These are phyloP conservation scores for Vulpes lagopus DNA, from an alignment of 2,113 vertebrate genomes.

Conservation along the genomic window DNA sequence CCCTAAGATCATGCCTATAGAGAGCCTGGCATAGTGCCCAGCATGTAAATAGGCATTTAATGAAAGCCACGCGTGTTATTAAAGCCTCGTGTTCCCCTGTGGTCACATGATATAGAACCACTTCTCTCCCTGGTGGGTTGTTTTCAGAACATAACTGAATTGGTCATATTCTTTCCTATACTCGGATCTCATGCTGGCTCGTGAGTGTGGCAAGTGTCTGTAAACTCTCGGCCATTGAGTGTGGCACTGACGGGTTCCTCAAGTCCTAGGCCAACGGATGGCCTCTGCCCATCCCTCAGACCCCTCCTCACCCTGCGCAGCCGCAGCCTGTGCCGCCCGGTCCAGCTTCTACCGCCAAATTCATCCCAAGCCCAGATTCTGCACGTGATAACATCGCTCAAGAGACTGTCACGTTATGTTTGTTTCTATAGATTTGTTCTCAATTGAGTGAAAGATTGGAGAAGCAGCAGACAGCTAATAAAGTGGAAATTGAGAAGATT, in stretches of 20 bases:
- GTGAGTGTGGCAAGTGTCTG: background rate
- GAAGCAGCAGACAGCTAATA: conserved; percentile 96
- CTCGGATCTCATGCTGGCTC: background rate
- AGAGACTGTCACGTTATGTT: conserved; percentile 35
- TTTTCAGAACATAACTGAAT: background rate
- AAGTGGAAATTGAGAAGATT: conserved; percentile 97
- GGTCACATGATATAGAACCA: background rate
- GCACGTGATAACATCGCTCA: background rate
- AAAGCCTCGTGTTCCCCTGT: rapidly evolving
- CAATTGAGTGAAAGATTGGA: conserved; percentile 98
- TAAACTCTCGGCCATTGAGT: too few species aligned
- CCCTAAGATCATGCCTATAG: background rate
- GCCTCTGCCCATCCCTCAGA: too few species aligned
- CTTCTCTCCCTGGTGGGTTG: background rate
- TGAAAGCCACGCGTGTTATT: background rate
- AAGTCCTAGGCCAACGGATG: rapidly evolving
- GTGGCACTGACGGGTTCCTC: rapidly evolving
- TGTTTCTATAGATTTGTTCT: conserved; percentile 94
- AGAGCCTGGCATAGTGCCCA: background rate
- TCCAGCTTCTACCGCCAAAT: background rate
- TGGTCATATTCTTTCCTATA: background rate
- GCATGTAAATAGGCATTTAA: background rate
- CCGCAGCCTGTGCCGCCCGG: too few species aligned
- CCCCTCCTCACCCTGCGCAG: too few species aligned
- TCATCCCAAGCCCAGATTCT: background rate